Conservation (phyloP, 2,797 vertebrate species). For the Oreochromis grahami region DNA sequence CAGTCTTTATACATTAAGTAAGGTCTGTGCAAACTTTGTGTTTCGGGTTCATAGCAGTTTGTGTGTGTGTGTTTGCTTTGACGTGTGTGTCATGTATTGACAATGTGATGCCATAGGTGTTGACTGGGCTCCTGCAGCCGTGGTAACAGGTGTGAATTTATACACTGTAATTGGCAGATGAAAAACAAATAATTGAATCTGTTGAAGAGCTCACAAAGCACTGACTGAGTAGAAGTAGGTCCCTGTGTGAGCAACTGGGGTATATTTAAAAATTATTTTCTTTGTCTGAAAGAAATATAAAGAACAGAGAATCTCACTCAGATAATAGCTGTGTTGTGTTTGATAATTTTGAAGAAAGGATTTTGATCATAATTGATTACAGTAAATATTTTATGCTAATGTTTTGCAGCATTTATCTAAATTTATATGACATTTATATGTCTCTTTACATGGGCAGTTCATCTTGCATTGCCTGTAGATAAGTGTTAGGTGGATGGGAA, state of each 20-base stretch:
- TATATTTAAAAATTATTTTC: neutral
- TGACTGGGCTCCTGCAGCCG: neutral
- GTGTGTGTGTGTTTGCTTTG: neutral
- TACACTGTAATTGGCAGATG: slow-evolving; percentile 51
- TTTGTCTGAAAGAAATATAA: neutral
- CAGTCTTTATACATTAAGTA: neutral
- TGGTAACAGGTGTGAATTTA: slow-evolving; percentile 54
- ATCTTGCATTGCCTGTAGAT: neutral
- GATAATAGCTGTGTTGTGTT: slow-evolving; percentile 2
- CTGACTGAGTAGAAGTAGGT: slow-evolving; percentile 4
- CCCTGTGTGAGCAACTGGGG: neutral
- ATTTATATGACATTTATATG: neutral
- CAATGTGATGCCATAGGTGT: neutral
- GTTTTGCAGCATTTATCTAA: neutral
- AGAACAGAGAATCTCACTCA: neutral
- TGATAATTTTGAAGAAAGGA: neutral
- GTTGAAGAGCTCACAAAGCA: slow-evolving; percentile 33
- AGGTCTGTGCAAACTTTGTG: neutral
- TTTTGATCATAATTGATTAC: neutral
- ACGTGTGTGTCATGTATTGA: neutral
- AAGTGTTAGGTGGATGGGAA: neutral
- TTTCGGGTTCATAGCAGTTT: neutral
- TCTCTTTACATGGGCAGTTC: neutral
- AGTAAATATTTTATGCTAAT: neutral
- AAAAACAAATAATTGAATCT: slow-evolving; percentile 64